These are phyloP conservation scores for Rhea pennata DNA, from an alignment of 2,113 vertebrate genomes.

Conservation along the genomic window DNA sequence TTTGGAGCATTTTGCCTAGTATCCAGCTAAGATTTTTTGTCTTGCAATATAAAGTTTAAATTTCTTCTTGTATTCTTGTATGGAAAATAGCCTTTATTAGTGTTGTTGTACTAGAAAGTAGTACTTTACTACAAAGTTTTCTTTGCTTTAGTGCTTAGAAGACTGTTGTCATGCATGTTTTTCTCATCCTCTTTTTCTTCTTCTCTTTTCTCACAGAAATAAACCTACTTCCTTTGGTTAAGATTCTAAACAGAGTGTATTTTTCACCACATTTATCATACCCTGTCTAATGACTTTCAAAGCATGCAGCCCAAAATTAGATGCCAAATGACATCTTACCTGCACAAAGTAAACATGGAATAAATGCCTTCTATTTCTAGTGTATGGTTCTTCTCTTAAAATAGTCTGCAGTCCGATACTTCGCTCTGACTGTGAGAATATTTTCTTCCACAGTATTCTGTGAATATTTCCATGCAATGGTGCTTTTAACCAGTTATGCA, in stretches of 20 bases:
- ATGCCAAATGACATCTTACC: neutral
- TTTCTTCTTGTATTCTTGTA: neutral
- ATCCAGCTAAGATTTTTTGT: neutral
- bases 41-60: neutral
- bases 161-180: too few relatives aligned
- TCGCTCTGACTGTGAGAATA: conserved; percentile 4
- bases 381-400: neutral
- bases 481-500: neutral
- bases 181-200: neutral
- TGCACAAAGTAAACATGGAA: neutral
- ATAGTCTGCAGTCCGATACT: neutral
- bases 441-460: neutral
- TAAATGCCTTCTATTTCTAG: neutral
- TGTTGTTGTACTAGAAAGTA: too few relatives aligned
- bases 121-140: too few relatives aligned
- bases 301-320: neutral
- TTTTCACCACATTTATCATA: neutral
- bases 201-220: neutral
- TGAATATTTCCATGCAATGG: neutral
- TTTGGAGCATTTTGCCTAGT: neutral
- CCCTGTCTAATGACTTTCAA: neutral
- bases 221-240: neutral
- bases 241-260: neutral
- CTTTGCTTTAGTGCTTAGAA: neutral
- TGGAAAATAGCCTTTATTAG: neutral